Percentiles rank a stretch among this genome's conserved stretches.
Conservation (phyloP, 2,113 vertebrate species). For the Crypturellus undulatus region DNA sequence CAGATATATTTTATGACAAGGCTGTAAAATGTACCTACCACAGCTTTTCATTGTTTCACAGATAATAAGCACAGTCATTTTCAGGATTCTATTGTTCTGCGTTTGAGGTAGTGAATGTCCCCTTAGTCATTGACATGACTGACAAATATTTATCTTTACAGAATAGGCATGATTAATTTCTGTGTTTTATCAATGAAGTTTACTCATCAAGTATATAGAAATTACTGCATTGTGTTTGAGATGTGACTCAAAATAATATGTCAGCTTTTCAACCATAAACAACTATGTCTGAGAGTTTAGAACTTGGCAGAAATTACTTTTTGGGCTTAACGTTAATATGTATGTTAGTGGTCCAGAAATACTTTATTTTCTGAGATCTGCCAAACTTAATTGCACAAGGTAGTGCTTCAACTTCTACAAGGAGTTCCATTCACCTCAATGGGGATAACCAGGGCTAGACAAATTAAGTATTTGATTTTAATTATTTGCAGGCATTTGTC, state of each 20-base stretch:
- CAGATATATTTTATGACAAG: constrained; percentile 80
- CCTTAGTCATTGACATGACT: neutral
- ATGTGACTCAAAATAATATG: neutral
- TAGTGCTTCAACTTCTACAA: neutral
- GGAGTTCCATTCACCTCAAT: neutral
- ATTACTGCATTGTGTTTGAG: neutral
- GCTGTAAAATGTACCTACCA: constrained; percentile 82
- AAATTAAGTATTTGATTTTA: neutral
- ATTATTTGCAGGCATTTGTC: neutral
- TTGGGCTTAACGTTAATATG: constrained; percentile 13
- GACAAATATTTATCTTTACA: neutral
- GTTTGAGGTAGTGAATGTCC: constrained; percentile 54
- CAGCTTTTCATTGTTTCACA: constrained; percentile 76
- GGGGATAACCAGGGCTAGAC: neutral
- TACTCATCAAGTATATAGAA: constrained; percentile 26
- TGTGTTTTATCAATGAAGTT: neutral
- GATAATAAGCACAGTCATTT: constrained; percentile 65
- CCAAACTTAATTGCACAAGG: neutral
- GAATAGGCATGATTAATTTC: neutral
- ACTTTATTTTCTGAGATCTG: neutral
- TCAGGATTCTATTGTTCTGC: constrained; percentile 65
- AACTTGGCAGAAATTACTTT: constrained; percentile 46
- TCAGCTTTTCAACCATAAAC: constrained; percentile 41
- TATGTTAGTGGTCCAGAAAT: neutral
- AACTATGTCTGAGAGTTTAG: constrained; percentile 46